Evolutionary conservation across 2,113 vertebrate species (phyloP).

Genomic region (Nycticorax nycticorax): DNA sequence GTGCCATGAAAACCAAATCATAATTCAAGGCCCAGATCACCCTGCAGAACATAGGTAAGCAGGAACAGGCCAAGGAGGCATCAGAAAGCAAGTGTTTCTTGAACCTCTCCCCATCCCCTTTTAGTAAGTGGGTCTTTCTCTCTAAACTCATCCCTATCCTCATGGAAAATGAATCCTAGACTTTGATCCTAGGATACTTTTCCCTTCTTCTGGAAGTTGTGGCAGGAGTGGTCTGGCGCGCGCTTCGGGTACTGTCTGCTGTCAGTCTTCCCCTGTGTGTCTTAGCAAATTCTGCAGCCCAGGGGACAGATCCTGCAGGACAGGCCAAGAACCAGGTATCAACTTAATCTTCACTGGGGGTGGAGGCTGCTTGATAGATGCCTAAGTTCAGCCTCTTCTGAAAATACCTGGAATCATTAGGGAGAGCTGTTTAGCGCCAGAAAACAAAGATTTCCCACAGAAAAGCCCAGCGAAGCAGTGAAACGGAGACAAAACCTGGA

Average conservation of each 20-base stretch:
- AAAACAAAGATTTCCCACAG: not conserved
- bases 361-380: not conserved
- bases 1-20: not conserved
- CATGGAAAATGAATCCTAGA: not conserved
- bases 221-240: fast-evolving
- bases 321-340: not conserved
- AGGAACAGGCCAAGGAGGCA: not conserved
- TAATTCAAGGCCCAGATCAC: not conserved
- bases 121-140: not conserved
- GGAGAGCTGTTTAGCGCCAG: not conserved
- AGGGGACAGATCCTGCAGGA: not conserved
- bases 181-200: not conserved
- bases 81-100: not conserved
- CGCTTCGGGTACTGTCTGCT: fast-evolving
- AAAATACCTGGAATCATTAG: not conserved
- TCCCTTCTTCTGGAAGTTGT: not conserved
- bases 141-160: not conserved
- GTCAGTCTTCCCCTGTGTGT: not conserved
- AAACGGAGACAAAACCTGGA: slow-evolving; percentile 13
- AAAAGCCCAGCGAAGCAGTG: not conserved
- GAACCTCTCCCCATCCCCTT: not conserved
- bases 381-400: not conserved
- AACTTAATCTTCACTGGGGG: not conserved
- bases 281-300: not conserved
- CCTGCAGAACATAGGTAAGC: not conserved